Evolutionary conservation across 2,888 invertebrate genomes (phyloP), one percentile per base, ranked within the genome.

Genomic region (Rhyacophila evoluta): DNA sequence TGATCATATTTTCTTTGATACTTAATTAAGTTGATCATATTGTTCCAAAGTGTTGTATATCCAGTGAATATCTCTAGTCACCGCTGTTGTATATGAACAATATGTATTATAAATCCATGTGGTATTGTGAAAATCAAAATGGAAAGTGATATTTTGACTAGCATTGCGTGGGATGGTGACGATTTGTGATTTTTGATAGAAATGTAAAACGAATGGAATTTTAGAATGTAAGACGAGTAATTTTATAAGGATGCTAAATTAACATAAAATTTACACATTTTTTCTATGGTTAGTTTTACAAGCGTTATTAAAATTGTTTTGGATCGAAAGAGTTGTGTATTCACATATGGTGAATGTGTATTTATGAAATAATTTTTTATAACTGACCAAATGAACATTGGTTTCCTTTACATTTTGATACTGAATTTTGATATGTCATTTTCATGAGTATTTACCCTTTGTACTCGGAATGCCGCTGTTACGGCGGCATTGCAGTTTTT

Each of bases 131-230:
- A 19, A 55, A 55, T 55, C 55, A 55, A 55, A 55, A 55, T 55
- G 55, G 55, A 55, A 55, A 19, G 55, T 55, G 55, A 55, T 55
- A 55, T 55, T 55, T 55, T 55, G 55, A 55, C 15, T 55, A 55
- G 55, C 55, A 19, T 25, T 6, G 55, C 19, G 5, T 19, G 55
- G 25, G 55, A 25, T 10, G 55, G 8, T 10, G 55, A 19, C 19
- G 55, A 55, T 55, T 55, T 25, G 55, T 55, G 55, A 55, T 55
- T 55, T 55, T 41, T 41, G 15, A 41, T 41, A 41, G 41, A 41
- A 5, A 41, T 41, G 41, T 19, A 55, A 25, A 55, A 55, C 55
- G 55, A 55, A 55, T 55, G 55, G 55, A 55, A 55, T 55, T 55
- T 8, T 55, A 55, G 55, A 55, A 25, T 55, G 1, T 55, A 55